phyloP scores from a whole-genome alignment of 1,140 invertebrate genomes.

The Neodiprion fabricii region DNA sequence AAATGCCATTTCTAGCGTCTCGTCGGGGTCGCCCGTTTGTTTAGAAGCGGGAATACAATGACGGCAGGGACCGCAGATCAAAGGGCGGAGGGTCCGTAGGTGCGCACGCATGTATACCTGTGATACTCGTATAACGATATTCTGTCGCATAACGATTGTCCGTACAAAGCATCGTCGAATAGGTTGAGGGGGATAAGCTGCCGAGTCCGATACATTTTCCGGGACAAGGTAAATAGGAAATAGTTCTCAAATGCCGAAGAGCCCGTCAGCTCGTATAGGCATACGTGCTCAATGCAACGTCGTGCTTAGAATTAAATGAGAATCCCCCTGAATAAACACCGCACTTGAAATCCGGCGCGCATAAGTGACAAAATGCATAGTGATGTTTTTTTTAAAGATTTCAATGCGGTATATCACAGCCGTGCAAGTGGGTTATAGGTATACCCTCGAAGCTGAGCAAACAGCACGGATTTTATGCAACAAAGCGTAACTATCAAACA shows the following conservation, averaged over 20 bases:
- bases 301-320: background rate
- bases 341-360: background rate
- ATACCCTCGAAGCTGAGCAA: background rate
- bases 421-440: background rate
- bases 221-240: background rate
- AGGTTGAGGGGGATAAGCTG: background rate
- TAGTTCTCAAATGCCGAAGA: background rate
- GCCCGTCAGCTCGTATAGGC: background rate
- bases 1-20: background rate
- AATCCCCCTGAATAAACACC: constrained; percentile 2
- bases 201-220: constrained; percentile 1
- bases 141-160: background rate
- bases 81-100: background rate
- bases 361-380: background rate
- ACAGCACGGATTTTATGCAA: constrained; percentile 4
- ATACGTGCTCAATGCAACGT: background rate
- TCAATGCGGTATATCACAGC: background rate
- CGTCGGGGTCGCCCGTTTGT: background rate
- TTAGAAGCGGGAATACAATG: background rate
- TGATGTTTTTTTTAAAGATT: constrained; percentile 1
- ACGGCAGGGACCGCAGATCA: background rate
- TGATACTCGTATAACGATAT: background rate
- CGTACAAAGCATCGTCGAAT: background rate
- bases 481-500: background rate
- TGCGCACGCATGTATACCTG: background rate